Base-by-base conservation (phyloP, 2,113 vertebrate species). In the Rhineura floridana region DNA sequence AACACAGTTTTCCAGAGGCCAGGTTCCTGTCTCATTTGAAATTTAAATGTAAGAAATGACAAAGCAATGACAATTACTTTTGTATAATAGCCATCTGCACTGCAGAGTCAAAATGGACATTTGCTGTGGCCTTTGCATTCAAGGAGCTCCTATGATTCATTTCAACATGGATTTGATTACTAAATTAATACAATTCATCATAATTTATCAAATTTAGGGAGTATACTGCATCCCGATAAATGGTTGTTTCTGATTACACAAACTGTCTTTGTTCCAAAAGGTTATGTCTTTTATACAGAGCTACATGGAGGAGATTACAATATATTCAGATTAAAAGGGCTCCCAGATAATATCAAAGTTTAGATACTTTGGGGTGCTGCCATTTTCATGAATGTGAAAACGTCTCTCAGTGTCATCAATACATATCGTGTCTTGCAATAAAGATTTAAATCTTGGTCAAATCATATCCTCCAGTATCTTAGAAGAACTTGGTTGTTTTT, bases 11-110 rank as follows among this genome's bases (percentile, higher is more conserved):
- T 85, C 28, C 25, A 55, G 50, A 44, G n/a, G 36, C 17, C 11
- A 84, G n/a, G 12, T 8, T n/a, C 44, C 59, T 44, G 12, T 73
- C 42, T 88, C 80, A 88, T 88, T 83, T 83, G 55, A 88, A 88
- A 88, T 83, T 83, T 88, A 88, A 88, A 88, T 83, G 13, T 59
- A 82, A 48, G 69, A 46, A 87, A 88, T 39, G 55, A 65, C 79
- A 83, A 88, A 81, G 85, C 36, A 55, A 87, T 69, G 63, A n/a
- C 65, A 80, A 87, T 87, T 80, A 80, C 25, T 33, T 81, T 44
- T 59, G 77, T 55, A 83, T 50, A 75, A 88, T 39, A 75, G 80
- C 46, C 69, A 83, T 75, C 19, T n/a, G 11, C 69, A 83, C 12
- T 76, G 80, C 59, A 33, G 44, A 83, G 70, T 83, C 80, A 65